Evolutionary conservation across 2,113 vertebrate species (phyloP), one percentile per base, ranked within the genome.

Genomic region (Laterallus jamaicensis): DNA sequence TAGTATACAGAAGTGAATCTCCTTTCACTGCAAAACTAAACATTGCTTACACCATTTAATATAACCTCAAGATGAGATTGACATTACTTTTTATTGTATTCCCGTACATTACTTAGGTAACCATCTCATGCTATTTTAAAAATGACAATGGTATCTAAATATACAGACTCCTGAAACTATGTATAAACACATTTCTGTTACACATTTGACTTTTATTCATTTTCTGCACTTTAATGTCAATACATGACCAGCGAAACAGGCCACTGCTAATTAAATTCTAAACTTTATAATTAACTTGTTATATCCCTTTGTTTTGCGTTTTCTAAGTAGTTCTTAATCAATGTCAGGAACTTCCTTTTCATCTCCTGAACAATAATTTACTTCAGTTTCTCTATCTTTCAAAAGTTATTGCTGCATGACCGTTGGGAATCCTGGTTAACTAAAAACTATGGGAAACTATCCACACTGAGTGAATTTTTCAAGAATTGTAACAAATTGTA

Each of bases 21-120:
- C 7, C 8, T 17, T n/a, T 24, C 12, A 10, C 7, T 17, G 21
- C 35, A 62, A 56, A 79, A 49, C 10, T 50, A 60, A 73, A 69
- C 69, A 39, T 47, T 60, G 5, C 10, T 60, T 40, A 31, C 0
- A 0, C 15, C 5, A 56, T 37, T 81, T 74, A 66, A 31, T n/a
- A 20, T 19, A 66, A 60, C 8, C 11, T 81, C 39, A 56, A 31
- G 4, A 3, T 87, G n/a, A 84, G 49, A 64, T 15, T 37, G 22
- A 22, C 15, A n/a, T 66, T 32, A 74, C 12, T 29, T 81, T n/a
- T 60, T 44, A 64, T 10, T 31, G 4, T 40, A 64, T 68, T 68
- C 15, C 6, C 11, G 12, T 4, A 54, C n/a, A 35, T 20, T 9
- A 21, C 5, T 66, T 56, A 25, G 6, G 9, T 49, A 76, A 88